Percentiles rank a stretch among this genome's conserved stretches.
Conservation (phyloP, 2,797 vertebrate species). For the Mareca penelope region DNA sequence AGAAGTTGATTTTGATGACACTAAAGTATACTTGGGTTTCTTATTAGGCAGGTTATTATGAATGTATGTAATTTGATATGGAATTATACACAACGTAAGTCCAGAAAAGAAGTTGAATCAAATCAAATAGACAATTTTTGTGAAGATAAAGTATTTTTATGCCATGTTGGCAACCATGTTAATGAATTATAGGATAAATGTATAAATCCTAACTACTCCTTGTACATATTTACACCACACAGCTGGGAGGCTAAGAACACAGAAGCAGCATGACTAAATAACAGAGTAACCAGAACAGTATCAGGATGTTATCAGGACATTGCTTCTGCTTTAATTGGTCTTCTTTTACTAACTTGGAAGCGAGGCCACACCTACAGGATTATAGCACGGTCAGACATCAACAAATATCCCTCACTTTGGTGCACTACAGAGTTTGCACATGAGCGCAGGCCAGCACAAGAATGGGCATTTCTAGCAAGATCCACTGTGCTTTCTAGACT, state of each 20-base stretch:
- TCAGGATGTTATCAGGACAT: neutral
- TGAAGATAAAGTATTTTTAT: neutral
- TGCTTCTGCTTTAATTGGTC: neutral
- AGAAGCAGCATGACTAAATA: neutral
- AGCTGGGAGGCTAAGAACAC: neutral
- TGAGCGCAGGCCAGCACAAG: neutral
- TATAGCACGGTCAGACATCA: neutral
- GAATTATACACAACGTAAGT: neutral
- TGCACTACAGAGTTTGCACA: neutral
- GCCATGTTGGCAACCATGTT: neutral
- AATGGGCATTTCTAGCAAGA: neutral
- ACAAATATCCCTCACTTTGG: neutral
- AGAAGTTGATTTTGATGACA: neutral
- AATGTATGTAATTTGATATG: neutral
- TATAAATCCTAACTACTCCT: neutral
- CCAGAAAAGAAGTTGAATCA: neutral
- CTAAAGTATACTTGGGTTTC: neutral
- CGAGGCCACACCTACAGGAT: neutral
- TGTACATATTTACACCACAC: neutral
- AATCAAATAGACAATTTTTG: neutral
- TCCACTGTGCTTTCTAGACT: neutral
- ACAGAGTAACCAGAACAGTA: neutral
- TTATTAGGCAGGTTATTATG: neutral
- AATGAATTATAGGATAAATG: neutral
- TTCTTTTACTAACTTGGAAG: neutral